These are phyloP conservation scores for Zaprionus ghesquierei DNA, from an alignment of 1,140 invertebrate species.

Conservation along the genomic window DNA sequence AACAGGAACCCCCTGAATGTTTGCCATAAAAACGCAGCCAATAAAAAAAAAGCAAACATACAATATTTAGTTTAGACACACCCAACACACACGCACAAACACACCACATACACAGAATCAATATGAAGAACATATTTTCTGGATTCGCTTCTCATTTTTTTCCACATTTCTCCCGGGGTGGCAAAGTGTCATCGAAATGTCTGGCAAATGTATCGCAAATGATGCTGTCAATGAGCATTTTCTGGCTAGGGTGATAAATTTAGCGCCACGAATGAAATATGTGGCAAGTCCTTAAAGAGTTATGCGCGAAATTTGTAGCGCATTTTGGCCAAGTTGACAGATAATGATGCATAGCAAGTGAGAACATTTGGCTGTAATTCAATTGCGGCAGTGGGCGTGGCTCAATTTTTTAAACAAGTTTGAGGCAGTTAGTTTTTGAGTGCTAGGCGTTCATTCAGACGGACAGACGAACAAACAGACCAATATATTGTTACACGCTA, in stretches of 20 bases:
- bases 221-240: constrained; percentile 28
- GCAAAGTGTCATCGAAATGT: constrained; percentile 26
- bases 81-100: neutral
- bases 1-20: constrained; percentile 22
- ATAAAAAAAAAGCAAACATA: constrained; percentile 34
- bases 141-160: neutral
- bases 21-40: constrained; percentile 34
- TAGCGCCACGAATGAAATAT: neutral
- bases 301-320: neutral
- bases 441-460: too few relatives aligned
- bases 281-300: neutral
- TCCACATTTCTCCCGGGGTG: neutral
- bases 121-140: constrained; percentile 38
- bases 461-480: too few relatives aligned
- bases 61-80: constrained; percentile 30
- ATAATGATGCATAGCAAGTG: too few relatives aligned
- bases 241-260: constrained; percentile 3
- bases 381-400: too few relatives aligned
- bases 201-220: constrained; percentile 18
- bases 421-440: too few relatives aligned
- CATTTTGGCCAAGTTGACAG: neutral
- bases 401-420: too few relatives aligned
- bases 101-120: constrained; percentile 34
- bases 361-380: too few relatives aligned
- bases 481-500: too few relatives aligned